Conservation (phyloP, 1,140 invertebrate genomes). For the Macrosteles quadrilineatus region DNA sequence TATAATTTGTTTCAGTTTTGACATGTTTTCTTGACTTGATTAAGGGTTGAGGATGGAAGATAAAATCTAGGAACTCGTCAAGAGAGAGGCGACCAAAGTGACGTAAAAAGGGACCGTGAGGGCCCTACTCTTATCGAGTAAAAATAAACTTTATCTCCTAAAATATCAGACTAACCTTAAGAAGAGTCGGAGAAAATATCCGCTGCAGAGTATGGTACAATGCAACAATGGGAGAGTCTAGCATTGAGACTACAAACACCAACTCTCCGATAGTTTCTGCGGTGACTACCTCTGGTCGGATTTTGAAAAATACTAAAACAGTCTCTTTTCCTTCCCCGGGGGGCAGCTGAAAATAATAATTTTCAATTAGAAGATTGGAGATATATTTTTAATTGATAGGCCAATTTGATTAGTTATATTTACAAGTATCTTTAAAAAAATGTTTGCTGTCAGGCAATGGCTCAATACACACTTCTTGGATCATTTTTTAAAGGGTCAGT, state of each 20-base stretch:
- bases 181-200: slow-evolving; percentile 52
- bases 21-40: no score
- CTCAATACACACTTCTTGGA: neutral
- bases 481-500: neutral
- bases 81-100: no score
- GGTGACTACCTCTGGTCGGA: slow-evolving; percentile 56
- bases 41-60: no score
- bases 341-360: neutral
- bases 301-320: slow-evolving; percentile 58
- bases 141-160: no score
- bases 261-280: slow-evolving; percentile 56
- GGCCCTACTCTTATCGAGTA: no score
- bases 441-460: neutral
- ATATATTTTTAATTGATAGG: neutral
- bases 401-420: neutral
- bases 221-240: slow-evolving; percentile 57
- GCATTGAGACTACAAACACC: slow-evolving; percentile 58
- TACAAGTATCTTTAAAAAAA: neutral
- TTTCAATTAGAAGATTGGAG: neutral
- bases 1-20: no score
- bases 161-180: no score
- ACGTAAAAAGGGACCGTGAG: no score
- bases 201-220: slow-evolving; percentile 59
- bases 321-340: slow-evolving; percentile 21
- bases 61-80: no score